These are phyloP conservation scores for Ursus arctos DNA, from an alignment of 2,113 vertebrate genomes.

Conservation along the genomic window DNA sequence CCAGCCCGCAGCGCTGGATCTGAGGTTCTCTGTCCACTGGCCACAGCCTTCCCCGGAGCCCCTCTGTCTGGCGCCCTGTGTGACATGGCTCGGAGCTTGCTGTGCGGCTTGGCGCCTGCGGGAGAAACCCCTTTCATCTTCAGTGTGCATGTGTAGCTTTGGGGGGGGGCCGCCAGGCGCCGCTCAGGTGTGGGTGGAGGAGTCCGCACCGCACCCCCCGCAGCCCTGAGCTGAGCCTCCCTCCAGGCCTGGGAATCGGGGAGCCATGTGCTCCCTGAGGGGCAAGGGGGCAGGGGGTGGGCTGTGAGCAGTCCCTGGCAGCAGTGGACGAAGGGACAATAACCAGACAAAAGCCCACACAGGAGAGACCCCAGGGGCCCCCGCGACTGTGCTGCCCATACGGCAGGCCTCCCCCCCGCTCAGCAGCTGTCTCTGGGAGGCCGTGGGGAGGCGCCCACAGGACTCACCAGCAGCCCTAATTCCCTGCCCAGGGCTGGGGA, in stretches of 20 bases:
- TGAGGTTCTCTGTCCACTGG: accelerated
- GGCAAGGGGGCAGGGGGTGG: not conserved
- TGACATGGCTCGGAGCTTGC: not conserved
- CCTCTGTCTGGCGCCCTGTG: not conserved
- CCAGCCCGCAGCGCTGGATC: not conserved
- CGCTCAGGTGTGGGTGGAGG: too few relatives aligned
- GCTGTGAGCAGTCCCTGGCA: not conserved
- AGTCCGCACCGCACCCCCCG: too few relatives aligned
- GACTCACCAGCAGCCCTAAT: not conserved
- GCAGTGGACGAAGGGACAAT: not conserved
- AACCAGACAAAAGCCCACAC: not conserved
- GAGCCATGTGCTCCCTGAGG: not conserved
- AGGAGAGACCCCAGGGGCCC: too few relatives aligned
- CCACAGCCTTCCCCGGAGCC: not conserved
- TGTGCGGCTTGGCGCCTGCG: not conserved
- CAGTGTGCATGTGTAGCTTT: not conserved
- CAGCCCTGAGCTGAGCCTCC: too few relatives aligned
- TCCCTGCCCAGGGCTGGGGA: not conserved
- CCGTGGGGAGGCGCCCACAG: not conserved
- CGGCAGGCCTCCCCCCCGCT: accelerated
- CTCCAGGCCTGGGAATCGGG: not conserved
- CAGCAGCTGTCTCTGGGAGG: not conserved
- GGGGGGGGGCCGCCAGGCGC: not conserved
- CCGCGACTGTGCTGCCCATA: not conserved
- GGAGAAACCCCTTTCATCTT: not conserved